Conservation (phyloP, 2,113 vertebrate species). For the Phycodurus eques region DNA sequence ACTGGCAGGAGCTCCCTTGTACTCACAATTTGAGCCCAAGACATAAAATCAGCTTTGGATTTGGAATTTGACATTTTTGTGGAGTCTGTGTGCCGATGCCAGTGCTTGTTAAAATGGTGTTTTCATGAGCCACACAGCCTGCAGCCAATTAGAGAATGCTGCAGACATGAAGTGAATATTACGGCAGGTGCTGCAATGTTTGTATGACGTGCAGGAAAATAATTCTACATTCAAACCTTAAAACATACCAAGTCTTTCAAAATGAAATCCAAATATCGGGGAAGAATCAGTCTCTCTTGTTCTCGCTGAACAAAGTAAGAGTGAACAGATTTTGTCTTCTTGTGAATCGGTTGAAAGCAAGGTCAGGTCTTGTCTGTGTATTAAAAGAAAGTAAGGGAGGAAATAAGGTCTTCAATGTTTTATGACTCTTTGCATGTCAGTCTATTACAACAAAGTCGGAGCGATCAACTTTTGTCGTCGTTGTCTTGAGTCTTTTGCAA, state of each 20-base stretch:
- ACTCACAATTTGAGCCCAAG: constrained; percentile 15
- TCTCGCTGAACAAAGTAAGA: too few species aligned
- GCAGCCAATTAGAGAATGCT: constrained; percentile 11
- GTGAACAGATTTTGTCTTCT: too few species aligned
- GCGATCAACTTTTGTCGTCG: neutral
- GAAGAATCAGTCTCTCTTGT: too few species aligned
- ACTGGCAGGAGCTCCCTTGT: constrained; percentile 31
- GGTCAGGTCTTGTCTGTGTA: too few species aligned
- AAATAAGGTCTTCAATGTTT: neutral
- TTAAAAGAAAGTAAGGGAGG: too few species aligned
- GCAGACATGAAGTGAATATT: neutral
- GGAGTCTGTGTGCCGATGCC: constrained; percentile 22
- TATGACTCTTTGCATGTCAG: neutral
- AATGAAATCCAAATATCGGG: neutral
- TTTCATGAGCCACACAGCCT: neutral
- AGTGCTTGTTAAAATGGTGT: constrained; percentile 6
- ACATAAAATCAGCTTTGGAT: constrained; percentile 26
- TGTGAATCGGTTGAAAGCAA: too few species aligned
- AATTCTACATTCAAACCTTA: neutral
- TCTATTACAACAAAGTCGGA: neutral
- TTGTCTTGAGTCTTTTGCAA: neutral
- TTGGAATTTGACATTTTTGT: constrained; percentile 21
- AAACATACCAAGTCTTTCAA: neutral
- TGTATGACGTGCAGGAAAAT: neutral
- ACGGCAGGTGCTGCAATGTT: neutral